Percentiles rank a stretch among this genome's conserved stretches.
phyloP scores from a whole-genome alignment of 2,113 vertebrate species.

The Aphelocoma coerulescens region DNA sequence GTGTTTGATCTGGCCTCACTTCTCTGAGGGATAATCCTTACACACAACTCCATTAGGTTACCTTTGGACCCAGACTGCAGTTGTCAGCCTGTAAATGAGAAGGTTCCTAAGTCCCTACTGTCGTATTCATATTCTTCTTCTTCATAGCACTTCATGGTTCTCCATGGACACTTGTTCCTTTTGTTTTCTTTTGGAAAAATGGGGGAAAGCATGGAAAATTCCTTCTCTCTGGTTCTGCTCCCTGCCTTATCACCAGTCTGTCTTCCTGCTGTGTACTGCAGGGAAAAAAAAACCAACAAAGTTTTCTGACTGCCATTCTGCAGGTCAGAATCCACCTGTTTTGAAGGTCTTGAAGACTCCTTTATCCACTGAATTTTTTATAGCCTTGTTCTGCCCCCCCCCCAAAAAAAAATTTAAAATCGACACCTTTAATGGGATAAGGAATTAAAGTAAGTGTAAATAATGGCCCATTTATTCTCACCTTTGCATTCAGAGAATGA shows the following conservation, averaged over 20 bases:
- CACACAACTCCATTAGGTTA: fast-evolving
- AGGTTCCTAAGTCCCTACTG: neutral
- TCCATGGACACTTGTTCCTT: neutral
- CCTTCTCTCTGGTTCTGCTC: slow-evolving; percentile 6
- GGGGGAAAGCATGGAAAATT: neutral
- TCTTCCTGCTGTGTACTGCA: neutral
- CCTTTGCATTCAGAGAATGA: neutral
- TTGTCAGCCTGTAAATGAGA: neutral
- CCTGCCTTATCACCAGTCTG: neutral
- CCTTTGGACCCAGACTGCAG: neutral
- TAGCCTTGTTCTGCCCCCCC: neutral
- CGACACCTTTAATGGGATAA: neutral
- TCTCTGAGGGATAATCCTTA: neutral
- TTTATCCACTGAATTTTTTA: slow-evolving; percentile 42
- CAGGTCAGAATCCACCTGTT: slow-evolving; percentile 25
- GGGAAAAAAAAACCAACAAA: neutral
- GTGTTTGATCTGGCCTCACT: neutral
- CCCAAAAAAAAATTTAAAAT: neutral
- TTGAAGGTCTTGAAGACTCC: slow-evolving; percentile 21
- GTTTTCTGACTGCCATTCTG: slow-evolving; percentile 20
- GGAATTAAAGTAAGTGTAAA: slow-evolving; percentile 22
- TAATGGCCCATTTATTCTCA: slow-evolving; percentile 9
- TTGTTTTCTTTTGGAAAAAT: slow-evolving; percentile 39
- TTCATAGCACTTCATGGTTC: neutral
- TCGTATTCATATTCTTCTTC: neutral